Percentiles rank a stretch among this genome's conserved stretches.
phyloP scores from a whole-genome alignment of 2,797 vertebrate species.

The Lutjanus argentimaculatus region DNA sequence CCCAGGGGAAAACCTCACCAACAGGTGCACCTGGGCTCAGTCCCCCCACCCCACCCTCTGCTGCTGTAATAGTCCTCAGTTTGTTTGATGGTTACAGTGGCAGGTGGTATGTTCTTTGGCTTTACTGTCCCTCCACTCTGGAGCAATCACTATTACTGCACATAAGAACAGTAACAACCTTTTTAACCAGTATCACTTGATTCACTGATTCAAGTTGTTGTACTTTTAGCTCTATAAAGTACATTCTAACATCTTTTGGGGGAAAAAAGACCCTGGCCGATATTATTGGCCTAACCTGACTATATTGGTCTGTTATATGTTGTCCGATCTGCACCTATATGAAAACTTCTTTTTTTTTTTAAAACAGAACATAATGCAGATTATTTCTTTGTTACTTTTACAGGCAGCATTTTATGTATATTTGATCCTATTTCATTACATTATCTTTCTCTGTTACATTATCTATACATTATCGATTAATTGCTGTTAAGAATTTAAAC shows the following conservation, averaged over 20 bases:
- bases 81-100: constrained; percentile 65
- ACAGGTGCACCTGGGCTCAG: constrained; percentile 75
- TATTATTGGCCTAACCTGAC: too few species aligned
- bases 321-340: too few species aligned
- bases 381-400: too few species aligned
- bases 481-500: too few species aligned
- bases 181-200: background rate
- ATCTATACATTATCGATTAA: too few species aligned
- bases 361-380: too few species aligned
- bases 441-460: too few species aligned
- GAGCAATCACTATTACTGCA: background rate
- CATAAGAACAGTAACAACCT: background rate
- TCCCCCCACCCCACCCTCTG: constrained; percentile 8
- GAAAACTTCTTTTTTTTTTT: too few species aligned
- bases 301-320: too few species aligned
- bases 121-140: constrained; percentile 40
- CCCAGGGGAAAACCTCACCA: constrained; percentile 65
- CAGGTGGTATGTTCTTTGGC: constrained; percentile 55
- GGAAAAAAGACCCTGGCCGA: too few species aligned
- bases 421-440: too few species aligned
- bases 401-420: too few species aligned
- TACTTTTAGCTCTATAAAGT: background rate
- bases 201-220: background rate
- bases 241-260: background rate
- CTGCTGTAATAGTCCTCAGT: constrained; percentile 67